Evolutionary conservation across 1,140 invertebrate species (phyloP).

Genomic region (Euwallacea similis): DNA sequence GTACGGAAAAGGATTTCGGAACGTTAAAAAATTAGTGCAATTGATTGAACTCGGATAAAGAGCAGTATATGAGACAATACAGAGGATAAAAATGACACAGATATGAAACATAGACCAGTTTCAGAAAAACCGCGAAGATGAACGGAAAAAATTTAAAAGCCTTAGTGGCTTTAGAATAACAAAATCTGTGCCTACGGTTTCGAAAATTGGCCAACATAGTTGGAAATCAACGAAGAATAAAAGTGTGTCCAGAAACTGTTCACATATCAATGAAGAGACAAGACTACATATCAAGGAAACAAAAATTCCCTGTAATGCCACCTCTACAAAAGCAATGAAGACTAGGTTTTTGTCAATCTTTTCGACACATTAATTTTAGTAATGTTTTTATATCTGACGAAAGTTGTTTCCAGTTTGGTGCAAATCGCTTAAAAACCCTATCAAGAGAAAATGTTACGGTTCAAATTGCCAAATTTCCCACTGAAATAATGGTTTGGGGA

Average conservation of each 20-base stretch:
- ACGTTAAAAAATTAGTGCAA: conserved; percentile 20
- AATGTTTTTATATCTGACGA: conserved; percentile 2
- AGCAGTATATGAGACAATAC: no score
- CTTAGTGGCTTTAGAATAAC: neutral
- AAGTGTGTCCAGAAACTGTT: neutral
- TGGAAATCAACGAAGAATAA: conserved; percentile 15
- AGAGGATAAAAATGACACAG: no score
- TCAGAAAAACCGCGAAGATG: neutral
- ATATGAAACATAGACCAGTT: no score
- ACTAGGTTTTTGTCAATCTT: neutral
- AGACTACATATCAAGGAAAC: neutral
- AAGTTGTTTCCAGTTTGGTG: neutral
- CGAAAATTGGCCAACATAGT: conserved; percentile 9
- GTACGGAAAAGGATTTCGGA: conserved; percentile 8
- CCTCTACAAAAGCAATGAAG: neutral
- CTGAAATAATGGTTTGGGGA: conserved; percentile 7
- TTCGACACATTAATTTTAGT: neutral
- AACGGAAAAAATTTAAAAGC: conserved; percentile 5
- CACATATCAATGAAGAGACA: neutral
- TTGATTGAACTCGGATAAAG: conserved; percentile 10
- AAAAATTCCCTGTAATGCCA: neutral
- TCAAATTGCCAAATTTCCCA: no score
- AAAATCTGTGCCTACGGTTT: conserved; percentile 4
- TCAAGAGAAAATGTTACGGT: no score
- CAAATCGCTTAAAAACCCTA: neutral